Evolutionary conservation across 2,888 invertebrate genomes (phyloP), one percentile per base, ranked within the genome.

Genomic region (Thalpophila matura): DNA sequence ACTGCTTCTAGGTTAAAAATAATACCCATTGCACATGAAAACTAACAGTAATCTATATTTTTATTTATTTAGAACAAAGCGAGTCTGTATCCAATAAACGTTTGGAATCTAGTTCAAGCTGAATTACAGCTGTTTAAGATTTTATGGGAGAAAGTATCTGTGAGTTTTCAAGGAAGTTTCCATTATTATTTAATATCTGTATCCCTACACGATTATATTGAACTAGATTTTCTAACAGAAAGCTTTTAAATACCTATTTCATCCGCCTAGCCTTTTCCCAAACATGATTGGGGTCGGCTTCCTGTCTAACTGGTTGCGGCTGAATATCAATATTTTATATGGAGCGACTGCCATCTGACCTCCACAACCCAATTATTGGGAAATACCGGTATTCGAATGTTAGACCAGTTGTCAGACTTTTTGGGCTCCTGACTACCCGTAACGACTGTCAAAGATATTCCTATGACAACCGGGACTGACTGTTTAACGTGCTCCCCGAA

Each of bases 21-120:
- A 50, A 71, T 50, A 50, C 9, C n/a, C 22, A 7, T 1, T 49
- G 26, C 42, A 40, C 77, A 78, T 73, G 77, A 1, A 62, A 77
- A 47, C 31, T 9, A 58, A 64, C 18, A 26, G 33, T 61, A 46
- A 59, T 54, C 31, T 42, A 43, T 46, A 18, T n/a, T 46, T 45
- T 57, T 42, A 57, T 57, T 50, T 26, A 47, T 49, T 12, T 31
- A 18, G 14, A 31, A 33, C 16, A 4, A 12, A 24, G 42, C 35
- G 31, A 37, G 26, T 6, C 16, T 65, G 9, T 40, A 4, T 24
- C 10, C 38, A 37, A 60, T 69, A 55, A 70, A n/a, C 20, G 9
- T 50, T 56, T 6, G n/a, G 35, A 53, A 70, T 12, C 38, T 71
- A 42, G 47, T 49, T 42, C 49, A 71, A 20, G 5, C 24, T 45